Evolutionary conservation across 2,888 invertebrate species (phyloP), one percentile per base, ranked within the genome.

Genomic region (Lutraria lutraria): DNA sequence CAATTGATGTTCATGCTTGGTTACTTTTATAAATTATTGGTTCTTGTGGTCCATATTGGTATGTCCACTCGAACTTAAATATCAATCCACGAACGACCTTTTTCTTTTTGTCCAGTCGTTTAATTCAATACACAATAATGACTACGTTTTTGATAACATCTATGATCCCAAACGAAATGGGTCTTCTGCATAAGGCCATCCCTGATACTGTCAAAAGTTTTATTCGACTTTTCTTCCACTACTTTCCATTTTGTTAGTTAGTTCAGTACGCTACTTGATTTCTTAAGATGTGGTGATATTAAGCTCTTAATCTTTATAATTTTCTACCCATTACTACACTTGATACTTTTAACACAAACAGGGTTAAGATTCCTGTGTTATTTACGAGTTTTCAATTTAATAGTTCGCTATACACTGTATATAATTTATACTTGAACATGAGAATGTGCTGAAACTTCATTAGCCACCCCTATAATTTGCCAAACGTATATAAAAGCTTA

Each of bases 381-480:
- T 76, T 76, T 76, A 76, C 76, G 76, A 76, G 29, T 76, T 76
- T 76, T 76, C 76, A 76, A 76, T 76, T 34, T 76, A 76, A 76
- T 76, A 76, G 76, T 76, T n/a, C 31, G 34, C 76, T 76, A 76
- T 76, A 31, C 76, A 31, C 25, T 76, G 31, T 31, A 76, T 76
- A 76, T 76, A 76, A 76, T 76, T 76, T 76, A 76, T 76, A 76
- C 76, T 76, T 76, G 34, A 76, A 76, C 31, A 76, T 76, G 76
- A 76, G 76, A 68, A 84, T 29, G 72, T 52, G 72, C 34, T 68
- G 72, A 84, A 83, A 63, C 83, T 83, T 83, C 63, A 72, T 63
- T 76, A n/a, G 29, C 84, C 21, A 52, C 29, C 85, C 76, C 85
- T 85, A 31, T 85, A 85, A 85, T 85, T 85, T 85, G 54, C 76